Conservation (phyloP, 2,797 vertebrate species). For the Champsocephalus esox region DNA sequence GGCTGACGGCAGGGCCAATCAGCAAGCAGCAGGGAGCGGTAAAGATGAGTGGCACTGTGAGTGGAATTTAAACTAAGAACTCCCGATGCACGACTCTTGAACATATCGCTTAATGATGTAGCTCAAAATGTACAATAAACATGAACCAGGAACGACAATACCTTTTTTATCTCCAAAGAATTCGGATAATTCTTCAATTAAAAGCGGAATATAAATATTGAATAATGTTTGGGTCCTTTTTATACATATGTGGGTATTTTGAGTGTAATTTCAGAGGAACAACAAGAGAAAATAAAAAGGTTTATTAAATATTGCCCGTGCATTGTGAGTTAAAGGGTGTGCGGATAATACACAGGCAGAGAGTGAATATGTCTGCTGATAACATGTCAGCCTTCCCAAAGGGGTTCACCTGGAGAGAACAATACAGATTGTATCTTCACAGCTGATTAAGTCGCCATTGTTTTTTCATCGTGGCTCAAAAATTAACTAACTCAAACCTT, state of each 20-base stretch:
- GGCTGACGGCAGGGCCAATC: constrained; percentile 26
- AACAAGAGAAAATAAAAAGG: too few species aligned
- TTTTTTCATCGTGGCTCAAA: constrained; percentile 1
- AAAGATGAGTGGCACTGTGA: constrained; percentile 32
- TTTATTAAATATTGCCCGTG: too few species aligned
- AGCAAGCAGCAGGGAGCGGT: constrained; percentile 37
- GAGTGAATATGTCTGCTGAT: background rate
- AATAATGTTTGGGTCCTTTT: too few species aligned
- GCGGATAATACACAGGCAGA: background rate
- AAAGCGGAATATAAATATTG: background rate
- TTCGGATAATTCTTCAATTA: background rate
- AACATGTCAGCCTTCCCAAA: background rate
- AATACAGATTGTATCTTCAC: constrained; percentile 49
- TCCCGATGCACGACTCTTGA: constrained; percentile 23
- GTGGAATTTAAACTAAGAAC: constrained; percentile 36
- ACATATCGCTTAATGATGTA: constrained; percentile 44
- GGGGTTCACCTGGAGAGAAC: background rate
- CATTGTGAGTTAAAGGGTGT: too few species aligned
- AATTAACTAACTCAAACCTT: constrained; percentile 35
- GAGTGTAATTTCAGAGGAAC: too few species aligned
- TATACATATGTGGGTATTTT: too few species aligned
- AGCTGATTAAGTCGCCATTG: constrained; percentile 44
- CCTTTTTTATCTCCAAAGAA: background rate
- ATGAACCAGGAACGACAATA: constrained; percentile 20
- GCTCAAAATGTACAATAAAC: constrained; percentile 15